These are phyloP conservation scores for Bergia sp. DNA, from an alignment of 92 coral and sea anemone genomes.

Conservation along the genomic window DNA sequence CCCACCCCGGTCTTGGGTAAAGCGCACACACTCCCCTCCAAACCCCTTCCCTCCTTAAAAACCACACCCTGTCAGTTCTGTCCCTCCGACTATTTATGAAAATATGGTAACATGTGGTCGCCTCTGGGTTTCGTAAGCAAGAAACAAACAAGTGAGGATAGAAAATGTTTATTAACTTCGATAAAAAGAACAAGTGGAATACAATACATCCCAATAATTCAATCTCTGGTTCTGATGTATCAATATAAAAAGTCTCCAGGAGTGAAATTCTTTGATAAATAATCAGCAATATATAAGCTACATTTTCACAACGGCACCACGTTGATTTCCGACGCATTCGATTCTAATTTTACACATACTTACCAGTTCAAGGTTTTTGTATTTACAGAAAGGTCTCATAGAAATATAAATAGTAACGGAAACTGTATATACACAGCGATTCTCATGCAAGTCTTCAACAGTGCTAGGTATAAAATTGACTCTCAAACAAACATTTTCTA, in stretches of 20 bases:
- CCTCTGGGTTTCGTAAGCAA: too few relatives aligned
- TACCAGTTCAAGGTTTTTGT: slow-evolving; percentile 11
- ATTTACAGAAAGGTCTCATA: slow-evolving; percentile 31
- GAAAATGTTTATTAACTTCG: slow-evolving; percentile 47
- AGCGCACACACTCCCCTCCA: too few relatives aligned
- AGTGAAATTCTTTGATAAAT: slow-evolving; percentile 38
- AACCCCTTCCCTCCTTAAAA: too few relatives aligned
- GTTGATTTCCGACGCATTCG: neutral
- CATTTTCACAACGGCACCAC: slow-evolving; percentile 21
- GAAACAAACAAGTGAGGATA: slow-evolving; percentile 7
- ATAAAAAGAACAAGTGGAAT: slow-evolving; percentile 44
- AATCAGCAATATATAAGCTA: slow-evolving; percentile 45
- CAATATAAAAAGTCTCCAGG: slow-evolving; percentile 38
- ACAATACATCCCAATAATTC: slow-evolving; percentile 36
- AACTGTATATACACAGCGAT: slow-evolving; percentile 15
- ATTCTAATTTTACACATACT: neutral
- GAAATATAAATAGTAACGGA: slow-evolving; percentile 33
- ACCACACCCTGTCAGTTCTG: too few relatives aligned
- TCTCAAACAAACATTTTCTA: neutral
- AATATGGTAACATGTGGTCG: neutral
- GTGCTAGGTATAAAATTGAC: neutral
- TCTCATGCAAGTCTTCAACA: slow-evolving; percentile 8
- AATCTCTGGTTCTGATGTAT: slow-evolving; percentile 39
- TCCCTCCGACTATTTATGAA: too few relatives aligned
- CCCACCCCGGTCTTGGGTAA: too few relatives aligned